Conservation (phyloP, 1,140 invertebrate genomes). For the Ladona fulva region DNA sequence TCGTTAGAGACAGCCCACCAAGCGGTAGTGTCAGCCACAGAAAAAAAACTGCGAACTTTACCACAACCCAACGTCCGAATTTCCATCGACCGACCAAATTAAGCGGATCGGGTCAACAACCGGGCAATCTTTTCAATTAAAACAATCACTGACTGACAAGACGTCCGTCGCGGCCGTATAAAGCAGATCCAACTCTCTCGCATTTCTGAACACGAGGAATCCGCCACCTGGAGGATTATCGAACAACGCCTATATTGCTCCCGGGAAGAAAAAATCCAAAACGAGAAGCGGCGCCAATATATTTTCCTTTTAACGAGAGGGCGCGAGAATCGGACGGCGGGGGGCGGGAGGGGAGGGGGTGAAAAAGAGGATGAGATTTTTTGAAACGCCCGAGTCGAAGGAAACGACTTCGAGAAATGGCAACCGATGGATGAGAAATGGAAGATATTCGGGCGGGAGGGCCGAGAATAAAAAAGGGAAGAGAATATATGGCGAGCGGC, state of each 20-base stretch:
- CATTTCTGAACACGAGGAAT: neutral
- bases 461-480: neutral
- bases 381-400: neutral
- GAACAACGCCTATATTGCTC: neutral
- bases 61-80: too few species aligned
- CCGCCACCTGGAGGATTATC: neutral
- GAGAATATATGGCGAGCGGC: neutral
- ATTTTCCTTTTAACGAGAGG: neutral
- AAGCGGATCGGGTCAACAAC: too few species aligned
- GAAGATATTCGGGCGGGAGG: neutral
- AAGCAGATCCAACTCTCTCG: neutral
- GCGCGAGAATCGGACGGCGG: neutral
- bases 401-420: neutral
- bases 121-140: too few species aligned
- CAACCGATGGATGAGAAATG: constrained; percentile 4
- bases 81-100: too few species aligned
- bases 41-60: too few species aligned
- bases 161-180: neutral
- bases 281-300: neutral
- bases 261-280: neutral
- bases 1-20: too few species aligned
- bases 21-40: too few species aligned
- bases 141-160: too few species aligned
- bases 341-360: neutral
- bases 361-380: neutral